These are phyloP conservation scores for Regulus satrapa DNA, from an alignment of 2,113 vertebrate genomes.

Conservation along the genomic window DNA sequence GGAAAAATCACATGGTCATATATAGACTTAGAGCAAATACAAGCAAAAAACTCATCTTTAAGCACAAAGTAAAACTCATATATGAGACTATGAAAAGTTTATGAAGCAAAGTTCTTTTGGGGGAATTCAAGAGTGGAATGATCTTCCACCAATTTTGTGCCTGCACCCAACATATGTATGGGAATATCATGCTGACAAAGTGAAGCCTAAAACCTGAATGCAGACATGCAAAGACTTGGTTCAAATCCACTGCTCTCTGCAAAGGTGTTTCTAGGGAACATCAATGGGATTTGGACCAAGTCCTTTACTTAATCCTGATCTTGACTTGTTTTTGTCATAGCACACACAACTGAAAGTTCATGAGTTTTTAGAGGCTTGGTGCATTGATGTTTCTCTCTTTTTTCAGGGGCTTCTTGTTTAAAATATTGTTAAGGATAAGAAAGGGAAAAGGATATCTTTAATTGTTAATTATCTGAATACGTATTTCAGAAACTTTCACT, in stretches of 20 bases:
- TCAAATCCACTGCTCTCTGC: background rate
- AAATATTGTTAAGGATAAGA: background rate
- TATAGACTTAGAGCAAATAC: background rate
- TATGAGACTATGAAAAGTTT: background rate
- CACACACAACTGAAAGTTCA: background rate
- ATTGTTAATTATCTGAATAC: conserved; percentile 50
- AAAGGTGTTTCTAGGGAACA: background rate
- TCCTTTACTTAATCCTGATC: background rate
- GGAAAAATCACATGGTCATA: background rate
- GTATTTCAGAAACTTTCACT: conserved; percentile 37
- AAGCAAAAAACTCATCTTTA: background rate
- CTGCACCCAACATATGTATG: background rate
- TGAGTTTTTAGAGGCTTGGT: background rate
- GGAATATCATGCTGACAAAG: background rate
- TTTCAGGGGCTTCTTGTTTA: background rate
- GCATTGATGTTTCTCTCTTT: background rate
- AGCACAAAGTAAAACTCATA: background rate
- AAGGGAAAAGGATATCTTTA: background rate
- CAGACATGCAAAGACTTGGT: background rate
- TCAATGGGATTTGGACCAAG: background rate
- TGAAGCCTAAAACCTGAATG: background rate
- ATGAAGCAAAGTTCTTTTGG: background rate
- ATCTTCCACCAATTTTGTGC: background rate
- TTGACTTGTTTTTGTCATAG: background rate
- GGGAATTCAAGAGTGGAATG: background rate